phyloP scores from a whole-genome alignment of 2,797 vertebrate species.

The Dermochelys coriacea region DNA sequence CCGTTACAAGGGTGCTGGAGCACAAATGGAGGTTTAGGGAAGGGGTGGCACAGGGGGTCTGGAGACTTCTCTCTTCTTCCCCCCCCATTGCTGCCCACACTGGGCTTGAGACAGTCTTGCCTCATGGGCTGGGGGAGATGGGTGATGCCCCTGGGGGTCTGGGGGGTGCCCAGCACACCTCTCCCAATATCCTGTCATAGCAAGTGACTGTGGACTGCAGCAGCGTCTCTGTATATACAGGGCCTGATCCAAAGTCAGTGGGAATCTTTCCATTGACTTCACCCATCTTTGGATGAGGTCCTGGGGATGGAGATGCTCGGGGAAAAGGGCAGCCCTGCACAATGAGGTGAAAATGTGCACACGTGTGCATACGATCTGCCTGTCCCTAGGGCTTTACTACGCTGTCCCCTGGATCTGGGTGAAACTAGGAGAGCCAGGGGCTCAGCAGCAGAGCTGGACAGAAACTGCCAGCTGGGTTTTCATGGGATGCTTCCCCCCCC shows the following conservation, averaged over 20 bases:
- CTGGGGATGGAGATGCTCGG: neutral
- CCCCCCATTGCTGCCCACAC: neutral
- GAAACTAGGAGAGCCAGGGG: no score
- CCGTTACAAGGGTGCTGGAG: neutral
- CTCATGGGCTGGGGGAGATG: neutral
- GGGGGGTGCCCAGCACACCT: neutral
- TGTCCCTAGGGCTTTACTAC: neutral
- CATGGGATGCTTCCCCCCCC: no score
- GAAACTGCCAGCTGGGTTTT: no score
- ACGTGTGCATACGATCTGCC: neutral
- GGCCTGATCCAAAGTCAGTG: neutral
- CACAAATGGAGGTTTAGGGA: neutral
- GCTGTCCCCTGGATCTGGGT: no score
- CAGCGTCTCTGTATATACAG: neutral
- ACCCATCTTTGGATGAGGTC: neutral
- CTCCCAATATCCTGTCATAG: neutral
- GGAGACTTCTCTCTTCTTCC: neutral
- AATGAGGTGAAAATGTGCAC: neutral
- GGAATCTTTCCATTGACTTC: no score
- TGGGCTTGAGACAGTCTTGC: neutral
- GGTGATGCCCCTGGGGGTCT: neutral
- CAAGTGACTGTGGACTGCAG: neutral
- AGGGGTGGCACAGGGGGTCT: neutral
- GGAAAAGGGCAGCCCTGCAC: neutral
- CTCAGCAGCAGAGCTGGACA: no score